A percentile compares a stretch with the other conserved stretches of the same genome.
Conservation (phyloP, 2,888 invertebrate species). For the Brenthis ino region DNA sequence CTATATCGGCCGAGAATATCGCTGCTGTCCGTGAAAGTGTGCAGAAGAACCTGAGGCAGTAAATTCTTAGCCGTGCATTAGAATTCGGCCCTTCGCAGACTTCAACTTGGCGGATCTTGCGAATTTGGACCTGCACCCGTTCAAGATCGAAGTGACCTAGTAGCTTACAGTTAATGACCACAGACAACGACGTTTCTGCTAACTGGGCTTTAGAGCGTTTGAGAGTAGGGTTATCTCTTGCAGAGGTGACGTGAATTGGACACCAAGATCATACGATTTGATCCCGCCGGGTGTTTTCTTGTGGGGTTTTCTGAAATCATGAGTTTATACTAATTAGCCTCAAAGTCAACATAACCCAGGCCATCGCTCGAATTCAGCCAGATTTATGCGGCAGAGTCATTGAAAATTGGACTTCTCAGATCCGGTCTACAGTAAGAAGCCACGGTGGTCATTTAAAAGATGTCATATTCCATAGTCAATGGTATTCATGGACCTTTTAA, state of each 20-base stretch:
- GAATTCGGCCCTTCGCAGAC: constrained; percentile 45
- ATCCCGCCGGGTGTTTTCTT: constrained; percentile 35
- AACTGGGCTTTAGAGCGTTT: neutral
- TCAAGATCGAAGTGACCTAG: constrained; percentile 34
- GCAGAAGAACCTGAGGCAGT: constrained; percentile 47
- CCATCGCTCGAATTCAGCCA: constrained; percentile 49
- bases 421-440: constrained; percentile 16
- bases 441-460: constrained; percentile 43
- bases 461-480: constrained; percentile 42
- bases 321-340: constrained; percentile 40
- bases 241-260: no score
- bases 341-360: constrained; percentile 48
- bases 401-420: constrained; percentile 43
- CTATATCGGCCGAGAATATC: constrained; percentile 43
- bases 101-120: constrained; percentile 42
- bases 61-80: constrained; percentile 44
- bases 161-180: constrained; percentile 35
- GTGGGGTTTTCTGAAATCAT: constrained; percentile 45
- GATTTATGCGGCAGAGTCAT: constrained; percentile 36
- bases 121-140: constrained; percentile 32
- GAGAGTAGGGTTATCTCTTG: constrained; percentile 31
- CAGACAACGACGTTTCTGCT: constrained; percentile 30
- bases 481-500: constrained; percentile 34
- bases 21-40: constrained; percentile 47
- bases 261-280: constrained; percentile 40